Evolutionary conservation across 2,113 vertebrate genomes (phyloP).

Genomic region (Burhinus bistriatus): DNA sequence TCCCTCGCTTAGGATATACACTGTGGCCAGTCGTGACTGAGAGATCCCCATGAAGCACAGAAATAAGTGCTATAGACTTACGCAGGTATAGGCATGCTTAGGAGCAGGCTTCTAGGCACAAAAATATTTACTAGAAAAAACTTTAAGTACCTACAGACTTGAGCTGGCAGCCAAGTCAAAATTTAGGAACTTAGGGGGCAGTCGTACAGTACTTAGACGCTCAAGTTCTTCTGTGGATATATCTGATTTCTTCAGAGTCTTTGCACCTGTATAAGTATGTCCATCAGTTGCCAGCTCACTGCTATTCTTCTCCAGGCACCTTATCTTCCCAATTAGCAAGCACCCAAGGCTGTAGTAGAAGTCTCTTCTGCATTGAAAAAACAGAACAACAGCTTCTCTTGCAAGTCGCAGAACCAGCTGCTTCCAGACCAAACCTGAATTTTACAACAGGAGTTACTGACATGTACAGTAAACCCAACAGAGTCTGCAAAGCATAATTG

Average conservation of each 20-base stretch:
- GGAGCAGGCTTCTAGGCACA: constrained; percentile 1
- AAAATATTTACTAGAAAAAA: not conserved
- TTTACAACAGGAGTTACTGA: not conserved
- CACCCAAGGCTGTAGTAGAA: not conserved
- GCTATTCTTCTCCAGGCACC: not conserved
- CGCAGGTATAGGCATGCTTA: not conserved
- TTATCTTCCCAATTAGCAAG: not conserved
- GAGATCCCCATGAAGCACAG: constrained; percentile 21
- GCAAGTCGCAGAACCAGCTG: not conserved
- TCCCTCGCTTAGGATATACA: not conserved
- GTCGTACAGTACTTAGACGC: not conserved
- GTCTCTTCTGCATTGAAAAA: not conserved
- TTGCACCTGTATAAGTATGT: not conserved
- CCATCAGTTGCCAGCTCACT: not conserved
- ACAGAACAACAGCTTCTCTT: not conserved
- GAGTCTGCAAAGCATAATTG: not conserved
- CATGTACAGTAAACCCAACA: not conserved
- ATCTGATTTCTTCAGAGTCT: not conserved
- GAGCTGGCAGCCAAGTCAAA: not conserved
- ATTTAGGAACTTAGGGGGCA: not conserved
- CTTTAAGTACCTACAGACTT: not conserved
- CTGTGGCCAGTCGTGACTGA: not conserved
- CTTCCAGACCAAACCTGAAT: not conserved
- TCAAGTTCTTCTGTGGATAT: not conserved
- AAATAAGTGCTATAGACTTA: not conserved